phyloP scores from a whole-genome alignment of 2,797 vertebrate genomes.

The Tapirus indicus region DNA sequence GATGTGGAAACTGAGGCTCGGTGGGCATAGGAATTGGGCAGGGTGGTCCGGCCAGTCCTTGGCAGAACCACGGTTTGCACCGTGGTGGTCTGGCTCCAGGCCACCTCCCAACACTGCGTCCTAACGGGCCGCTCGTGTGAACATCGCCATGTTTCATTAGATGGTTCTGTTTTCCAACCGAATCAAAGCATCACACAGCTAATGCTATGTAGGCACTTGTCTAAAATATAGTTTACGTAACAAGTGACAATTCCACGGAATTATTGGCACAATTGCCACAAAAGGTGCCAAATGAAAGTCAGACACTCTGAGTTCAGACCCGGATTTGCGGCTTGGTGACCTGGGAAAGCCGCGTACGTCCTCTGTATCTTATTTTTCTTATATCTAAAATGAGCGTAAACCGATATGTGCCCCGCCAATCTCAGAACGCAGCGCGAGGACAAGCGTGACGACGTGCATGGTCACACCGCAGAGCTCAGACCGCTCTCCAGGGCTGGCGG shows the following conservation, averaged over 20 bases:
- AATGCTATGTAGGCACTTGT: fast-evolving
- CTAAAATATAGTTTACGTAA: neutral
- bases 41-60: fast-evolving
- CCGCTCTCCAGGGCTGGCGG: neutral
- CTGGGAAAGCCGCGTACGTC: neutral
- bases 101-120: too few species aligned
- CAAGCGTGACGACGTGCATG: fast-evolving
- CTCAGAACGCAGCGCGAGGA: fast-evolving
- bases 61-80: too few species aligned
- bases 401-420: fast-evolving
- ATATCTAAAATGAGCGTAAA: neutral
- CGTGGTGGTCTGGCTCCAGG: neutral
- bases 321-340: neutral
- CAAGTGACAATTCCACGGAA: neutral
- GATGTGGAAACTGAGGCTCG: neutral
- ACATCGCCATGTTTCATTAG: too few species aligned
- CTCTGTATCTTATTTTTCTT: too few species aligned
- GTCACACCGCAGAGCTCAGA: neutral
- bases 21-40: neutral
- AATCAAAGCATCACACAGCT: neutral
- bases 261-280: too few species aligned
- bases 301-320: neutral
- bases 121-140: too few species aligned
- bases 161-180: neutral
- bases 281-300: neutral